Evolutionary conservation across 2,888 invertebrate genomes (phyloP).

Genomic region (Andrena praecox): DNA sequence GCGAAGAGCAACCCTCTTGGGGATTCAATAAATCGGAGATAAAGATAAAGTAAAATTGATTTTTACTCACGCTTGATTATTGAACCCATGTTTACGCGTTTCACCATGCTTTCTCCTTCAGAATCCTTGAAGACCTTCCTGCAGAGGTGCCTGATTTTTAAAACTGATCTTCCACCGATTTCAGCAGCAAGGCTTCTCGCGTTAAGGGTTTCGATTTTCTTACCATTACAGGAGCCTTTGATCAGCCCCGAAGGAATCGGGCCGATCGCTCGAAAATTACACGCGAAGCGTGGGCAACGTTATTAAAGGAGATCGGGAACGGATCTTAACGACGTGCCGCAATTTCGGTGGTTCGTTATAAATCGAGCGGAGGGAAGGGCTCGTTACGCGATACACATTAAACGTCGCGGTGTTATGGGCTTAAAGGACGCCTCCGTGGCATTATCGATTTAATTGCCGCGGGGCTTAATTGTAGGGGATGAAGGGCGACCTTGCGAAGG

Average conservation of each 20-base stretch:
- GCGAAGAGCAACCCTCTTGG: background rate
- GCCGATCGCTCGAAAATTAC: slow-evolving; percentile 45
- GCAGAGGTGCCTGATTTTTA: too few relatives aligned
- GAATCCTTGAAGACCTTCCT: too few relatives aligned
- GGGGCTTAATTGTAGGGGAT: slow-evolving; percentile 75
- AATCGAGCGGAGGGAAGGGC: slow-evolving; percentile 23
- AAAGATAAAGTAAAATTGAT: background rate
- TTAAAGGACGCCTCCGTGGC: slow-evolving; percentile 51
- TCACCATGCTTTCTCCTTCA: too few relatives aligned
- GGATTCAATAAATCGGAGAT: background rate
- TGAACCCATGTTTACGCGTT: too few relatives aligned
- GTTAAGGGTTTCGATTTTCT: background rate
- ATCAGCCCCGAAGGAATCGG: slow-evolving; percentile 3
- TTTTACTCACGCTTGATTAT: too few relatives aligned
- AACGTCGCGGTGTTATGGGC: slow-evolving; percentile 40
- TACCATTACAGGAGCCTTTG: background rate
- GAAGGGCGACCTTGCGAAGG: slow-evolving; percentile 74
- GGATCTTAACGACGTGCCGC: slow-evolving; percentile 47
- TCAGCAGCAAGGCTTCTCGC: background rate
- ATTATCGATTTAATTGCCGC: slow-evolving; percentile 78
- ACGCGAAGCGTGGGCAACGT: slow-evolving; percentile 14
- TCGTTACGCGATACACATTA: slow-evolving; percentile 47
- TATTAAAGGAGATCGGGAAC: slow-evolving; percentile 45
- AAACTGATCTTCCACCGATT: background rate
- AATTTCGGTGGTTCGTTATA: slow-evolving; percentile 60